A percentile compares a stretch with the other conserved stretches of the same genome.
These are phyloP conservation scores for Perdita meconis DNA, from an alignment of 2,888 invertebrate species.

Conservation along the genomic window DNA sequence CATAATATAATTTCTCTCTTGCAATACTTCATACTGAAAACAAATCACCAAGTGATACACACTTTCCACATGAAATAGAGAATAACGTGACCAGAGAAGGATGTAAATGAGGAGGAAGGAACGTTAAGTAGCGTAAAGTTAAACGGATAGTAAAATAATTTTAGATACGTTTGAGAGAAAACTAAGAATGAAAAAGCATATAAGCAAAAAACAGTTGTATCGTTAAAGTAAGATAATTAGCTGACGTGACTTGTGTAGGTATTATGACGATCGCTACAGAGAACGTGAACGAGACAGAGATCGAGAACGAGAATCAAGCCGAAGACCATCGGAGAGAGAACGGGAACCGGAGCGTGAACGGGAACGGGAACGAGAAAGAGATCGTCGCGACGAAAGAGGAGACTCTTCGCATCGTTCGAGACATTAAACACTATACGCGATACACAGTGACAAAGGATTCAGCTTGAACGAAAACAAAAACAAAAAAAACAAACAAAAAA, in stretches of 20 bases:
- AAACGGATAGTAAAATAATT: slow-evolving; percentile 29
- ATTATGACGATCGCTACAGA: slow-evolving; percentile 95
- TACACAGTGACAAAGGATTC: slow-evolving; percentile 16
- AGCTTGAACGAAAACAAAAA: not conserved
- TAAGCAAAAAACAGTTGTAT: slow-evolving; percentile 35
- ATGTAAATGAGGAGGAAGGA: slow-evolving; percentile 9
- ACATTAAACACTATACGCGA: slow-evolving; percentile 84
- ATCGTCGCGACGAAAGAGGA: slow-evolving; percentile 87
- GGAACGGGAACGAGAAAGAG: slow-evolving; percentile 88
- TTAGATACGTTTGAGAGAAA: slow-evolving; percentile 8
- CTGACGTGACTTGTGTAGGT: slow-evolving; percentile 85
- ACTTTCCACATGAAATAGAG: not conserved
- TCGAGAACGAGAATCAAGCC: slow-evolving; percentile 86
- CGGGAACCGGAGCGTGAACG: slow-evolving; percentile 88
- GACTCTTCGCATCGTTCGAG: slow-evolving; percentile 88
- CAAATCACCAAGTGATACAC: not conserved
- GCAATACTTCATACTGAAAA: not conserved
- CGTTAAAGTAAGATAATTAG: slow-evolving; percentile 72
- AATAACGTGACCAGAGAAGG: slow-evolving; percentile 2
- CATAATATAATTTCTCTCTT: too few relatives aligned
- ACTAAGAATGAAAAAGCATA: not conserved
- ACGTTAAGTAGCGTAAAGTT: slow-evolving; percentile 15
- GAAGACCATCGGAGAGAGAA: slow-evolving; percentile 86
- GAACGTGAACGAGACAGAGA: slow-evolving; percentile 88
- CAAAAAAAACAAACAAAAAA: too few relatives aligned